Evolutionary conservation across 2,797 vertebrate species (phyloP), one percentile per base, ranked within the genome.

Genomic region (Sebastolobus alascanus): DNA sequence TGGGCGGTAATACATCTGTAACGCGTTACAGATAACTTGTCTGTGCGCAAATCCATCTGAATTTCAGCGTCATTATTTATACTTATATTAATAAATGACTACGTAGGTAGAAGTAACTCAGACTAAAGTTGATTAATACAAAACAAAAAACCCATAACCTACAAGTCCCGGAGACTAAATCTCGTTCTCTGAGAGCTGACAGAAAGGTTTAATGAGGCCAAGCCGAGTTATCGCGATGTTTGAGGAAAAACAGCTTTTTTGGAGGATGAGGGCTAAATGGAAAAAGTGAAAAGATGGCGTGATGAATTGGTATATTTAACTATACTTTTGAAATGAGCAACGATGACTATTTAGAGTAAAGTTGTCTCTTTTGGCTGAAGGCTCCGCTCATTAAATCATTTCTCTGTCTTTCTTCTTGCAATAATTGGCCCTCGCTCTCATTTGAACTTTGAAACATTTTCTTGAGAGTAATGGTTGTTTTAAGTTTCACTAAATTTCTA

Each of bases 361-460:
- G 60, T 37, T 63, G 54, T 75, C 20, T 63, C 60, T 60, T 80
- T 61, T 63, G 38, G 55, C 54, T 55, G 35, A 61, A 56, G 79
- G 63, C 68, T 59, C 43, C 7, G 25, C 69, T 77, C 46, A 27
- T 80, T 64, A 29, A 74, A 58, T 63, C 8, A 59, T 58, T 68
- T 33, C 40, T 40, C 18, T 29, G 7, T 61, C 59, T 69, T 52
- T 63, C 37, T 77, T 71, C 69, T 68, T 31, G 31, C 29, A 56
- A 31, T 85, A 75, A 80, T 78, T 83, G 63, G 4, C 3, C 9
- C 38, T 68, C 35, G 46, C 54, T 55, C 40, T 79, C 10, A 60
- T 73, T 63, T 80, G 25, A 82, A 77, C 79, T 83, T 22, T 50
- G 6, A 67, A 70, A 67, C 27, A 54, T 59, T 70, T 70, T 67